Percentiles rank a stretch among this genome's conserved stretches.
Conservation (phyloP, 2,113 vertebrate species). For the Brienomyrus brachyistius region DNA sequence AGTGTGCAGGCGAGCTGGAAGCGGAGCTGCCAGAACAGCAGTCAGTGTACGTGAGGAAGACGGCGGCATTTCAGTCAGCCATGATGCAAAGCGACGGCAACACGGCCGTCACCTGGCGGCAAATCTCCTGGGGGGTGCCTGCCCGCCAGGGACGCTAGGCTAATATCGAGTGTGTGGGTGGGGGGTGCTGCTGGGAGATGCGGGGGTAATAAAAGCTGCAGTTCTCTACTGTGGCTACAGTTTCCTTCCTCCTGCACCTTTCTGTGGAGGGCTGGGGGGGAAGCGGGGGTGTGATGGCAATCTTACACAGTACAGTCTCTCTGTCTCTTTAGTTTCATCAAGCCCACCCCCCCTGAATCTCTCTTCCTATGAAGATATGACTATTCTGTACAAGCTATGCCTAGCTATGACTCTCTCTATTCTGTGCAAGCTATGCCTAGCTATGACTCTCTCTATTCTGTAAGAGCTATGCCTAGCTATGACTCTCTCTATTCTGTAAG, state of each 20-base stretch:
- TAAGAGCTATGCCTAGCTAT: not conserved
- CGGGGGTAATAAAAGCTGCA: not conserved
- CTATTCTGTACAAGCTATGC: not conserved
- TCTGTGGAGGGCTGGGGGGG: not conserved
- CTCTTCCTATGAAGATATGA: not conserved
- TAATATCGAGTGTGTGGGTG: not conserved
- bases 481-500: not conserved
- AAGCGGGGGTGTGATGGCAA: not conserved
- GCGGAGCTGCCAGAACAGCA: not conserved
- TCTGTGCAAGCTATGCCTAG: not conserved
- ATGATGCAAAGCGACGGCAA: constrained; percentile 9
- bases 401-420: not conserved
- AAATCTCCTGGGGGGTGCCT: not conserved
- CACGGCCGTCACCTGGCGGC: not conserved
- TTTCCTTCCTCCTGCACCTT: constrained; percentile 15
- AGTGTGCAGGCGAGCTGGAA: not conserved
- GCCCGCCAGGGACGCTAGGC: not conserved
- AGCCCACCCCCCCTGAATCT: not conserved
- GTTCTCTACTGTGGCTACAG: not conserved
- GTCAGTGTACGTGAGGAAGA: not conserved
- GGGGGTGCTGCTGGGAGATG: not conserved
- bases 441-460: not conserved
- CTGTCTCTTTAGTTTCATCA: not conserved
- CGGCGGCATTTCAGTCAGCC: not conserved
- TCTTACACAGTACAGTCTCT: not conserved